These are phyloP conservation scores for Protosalanx chinensis DNA, from an alignment of 2,797 vertebrate species.

Conservation along the genomic window DNA sequence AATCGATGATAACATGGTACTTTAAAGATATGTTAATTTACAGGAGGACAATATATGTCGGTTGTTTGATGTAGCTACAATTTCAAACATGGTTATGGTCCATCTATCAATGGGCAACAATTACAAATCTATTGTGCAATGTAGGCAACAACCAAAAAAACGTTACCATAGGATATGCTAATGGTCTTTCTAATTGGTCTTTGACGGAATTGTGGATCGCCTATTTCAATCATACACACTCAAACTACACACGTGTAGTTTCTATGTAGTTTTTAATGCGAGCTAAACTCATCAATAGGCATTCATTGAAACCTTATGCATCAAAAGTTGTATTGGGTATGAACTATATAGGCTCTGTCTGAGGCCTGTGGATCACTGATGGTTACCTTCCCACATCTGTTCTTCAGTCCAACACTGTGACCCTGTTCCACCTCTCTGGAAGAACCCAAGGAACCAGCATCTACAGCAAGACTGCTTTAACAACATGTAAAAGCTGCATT, in stretches of 20 bases:
- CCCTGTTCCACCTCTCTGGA: background rate
- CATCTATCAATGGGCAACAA: no score
- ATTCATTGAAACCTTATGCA: background rate
- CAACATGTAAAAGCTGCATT: no score
- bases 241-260: background rate
- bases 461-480: background rate
- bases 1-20: background rate
- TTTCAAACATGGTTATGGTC: background rate
- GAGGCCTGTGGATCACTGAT: background rate
- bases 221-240: background rate
- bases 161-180: background rate
- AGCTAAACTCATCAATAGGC: background rate
- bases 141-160: background rate
- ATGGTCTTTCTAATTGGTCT: background rate
- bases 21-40: slow-evolving; percentile 1
- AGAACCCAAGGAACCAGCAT: background rate
- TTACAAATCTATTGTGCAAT: no score
- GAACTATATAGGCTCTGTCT: background rate
- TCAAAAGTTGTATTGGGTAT: background rate
- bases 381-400: background rate
- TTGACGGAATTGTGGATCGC: no score
- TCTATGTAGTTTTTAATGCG: background rate
- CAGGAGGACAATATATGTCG: background rate
- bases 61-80: no score
- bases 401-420: no score